Base-by-base conservation (phyloP, 1,140 invertebrate species). In the Penaeus japonicus region DNA sequence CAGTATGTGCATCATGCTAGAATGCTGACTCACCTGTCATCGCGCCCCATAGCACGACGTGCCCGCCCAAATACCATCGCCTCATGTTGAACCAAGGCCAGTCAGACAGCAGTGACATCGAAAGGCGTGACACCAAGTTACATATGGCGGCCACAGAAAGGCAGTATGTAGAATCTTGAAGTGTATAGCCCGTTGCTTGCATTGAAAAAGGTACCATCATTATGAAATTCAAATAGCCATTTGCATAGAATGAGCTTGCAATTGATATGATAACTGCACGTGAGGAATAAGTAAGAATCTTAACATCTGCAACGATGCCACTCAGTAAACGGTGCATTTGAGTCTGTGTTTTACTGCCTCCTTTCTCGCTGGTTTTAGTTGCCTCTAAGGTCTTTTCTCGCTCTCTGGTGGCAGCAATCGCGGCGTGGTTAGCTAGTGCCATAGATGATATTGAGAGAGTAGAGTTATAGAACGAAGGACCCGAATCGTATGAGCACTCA, bases 201-300 rank as follows among this genome's bases (percentile, higher is more conserved):
- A 87, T 81, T 20, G 78, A 78, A 47, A 87, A 87, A 24, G 85
- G 85, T 4, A 87, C 78, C 55, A 87, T 65, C 85, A 87, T 87
- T n/a, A 87, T 70, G 59, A 87, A 87, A 62, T 82, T 87, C 15
- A 57, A 70, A 24, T 62, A 70, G 22, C 78, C 85, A 15, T 73
- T 87, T 78, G 81, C 54, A 62, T 59, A 70, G 78, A 87, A 81
- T 27, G 24, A 54, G 53, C 57, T 30, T 12, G 57, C 85, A n/a
- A 87, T 12, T 57, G 78, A 55, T 18, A 87, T 81, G 59, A 87
- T 87, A n/a, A 32, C 22, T 17, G 85, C 85, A 2, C 85, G 32
- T 22, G 55, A 79, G 10, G 59, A 87, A 73, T 73, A 73, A 73
- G 35, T 73, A 27, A 27, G 70, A 73, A 22, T 73, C n/a, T 73